Base-by-base conservation (phyloP, 1,140 invertebrate genomes). In the Centruroides vittatus region DNA sequence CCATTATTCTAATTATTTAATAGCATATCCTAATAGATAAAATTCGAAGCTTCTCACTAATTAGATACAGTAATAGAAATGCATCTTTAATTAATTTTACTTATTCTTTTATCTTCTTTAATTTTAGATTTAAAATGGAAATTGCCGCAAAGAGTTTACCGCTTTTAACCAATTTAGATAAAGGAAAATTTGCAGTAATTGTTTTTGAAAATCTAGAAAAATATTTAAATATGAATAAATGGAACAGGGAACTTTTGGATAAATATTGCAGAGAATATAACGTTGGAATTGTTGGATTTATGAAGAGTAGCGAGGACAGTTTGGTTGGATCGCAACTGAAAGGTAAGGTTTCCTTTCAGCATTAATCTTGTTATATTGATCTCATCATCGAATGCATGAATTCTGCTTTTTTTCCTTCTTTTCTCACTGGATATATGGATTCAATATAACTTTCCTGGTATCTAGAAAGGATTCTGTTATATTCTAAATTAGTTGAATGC, bases 191-290 rank as follows among this genome's bases (percentile, higher is more conserved):
- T 76, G 89, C 89, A 34, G 88, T 96, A 49, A 86, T 98, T 69
- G 85, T 98, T n/a, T 97, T 98, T 76, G 93, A 98, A 76, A 95
- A 96, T 76, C 84, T 94, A 62, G 86, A 90, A 71, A 89, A 91
- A 71, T 98, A 97, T 76, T 79, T 96, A 61, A 84, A 88, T 69
- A 91, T 98, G 88, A 92, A 96, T 75, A 88, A 91, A 71, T 96
- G 92, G 91, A 96, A 95, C 77, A 82, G 93, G 52, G 89, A 96
- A 73, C 76, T 96, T 13, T 78, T 98, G 58, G 91, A 97, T 77
- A 95, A 97, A 76, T 98, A 98, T 75, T 96, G 93, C 72, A 78
- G 86, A 50, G 89, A 95, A 73, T 97, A 94, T 75, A 85, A 86
- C 46, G 93, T 98, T 35, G 93, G 93, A 11, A 87, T 98, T 67